A percentile compares a stretch with the other conserved stretches of the same genome.
phyloP scores from a whole-genome alignment of 2,113 vertebrate species.

The Ornithorhynchus anatinus region DNA sequence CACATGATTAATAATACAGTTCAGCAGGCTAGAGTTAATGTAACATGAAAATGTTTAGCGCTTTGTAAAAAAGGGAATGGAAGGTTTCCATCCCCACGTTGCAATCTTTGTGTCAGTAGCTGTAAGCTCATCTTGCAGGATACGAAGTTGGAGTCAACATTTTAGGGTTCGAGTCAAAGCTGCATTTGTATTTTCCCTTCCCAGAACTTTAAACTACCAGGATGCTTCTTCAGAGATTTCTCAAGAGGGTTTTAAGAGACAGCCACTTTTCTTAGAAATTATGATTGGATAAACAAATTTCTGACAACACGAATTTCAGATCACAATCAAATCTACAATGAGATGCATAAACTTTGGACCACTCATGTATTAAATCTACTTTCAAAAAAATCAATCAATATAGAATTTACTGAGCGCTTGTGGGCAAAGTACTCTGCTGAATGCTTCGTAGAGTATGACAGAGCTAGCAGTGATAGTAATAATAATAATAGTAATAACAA shows the following conservation, averaged over 20 bases:
- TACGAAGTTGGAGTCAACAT: not conserved
- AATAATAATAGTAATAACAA: no score
- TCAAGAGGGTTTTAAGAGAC: not conserved
- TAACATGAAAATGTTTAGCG: not conserved
- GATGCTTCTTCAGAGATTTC: not conserved
- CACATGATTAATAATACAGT: not conserved
- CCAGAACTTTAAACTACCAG: not conserved
- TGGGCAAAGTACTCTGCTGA: no score
- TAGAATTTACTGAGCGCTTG: no score
- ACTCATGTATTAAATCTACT: no score
- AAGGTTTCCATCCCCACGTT: not conserved
- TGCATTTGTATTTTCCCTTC: not conserved
- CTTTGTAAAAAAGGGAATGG: not conserved
- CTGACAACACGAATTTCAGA: not conserved
- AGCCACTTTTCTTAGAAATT: not conserved
- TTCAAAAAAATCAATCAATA: no score
- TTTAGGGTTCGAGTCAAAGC: not conserved
- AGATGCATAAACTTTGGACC: slow-evolving; percentile 16
- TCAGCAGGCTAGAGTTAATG: not conserved
- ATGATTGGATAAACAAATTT: not conserved
- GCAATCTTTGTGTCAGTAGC: not conserved
- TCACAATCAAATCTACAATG: not conserved
- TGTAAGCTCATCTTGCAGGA: not conserved
- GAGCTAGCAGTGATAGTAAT: no score
- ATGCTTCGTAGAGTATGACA: no score